Conservation (phyloP, 2,888 invertebrate genomes). For the Caenorhabditis uteleia region DNA sequence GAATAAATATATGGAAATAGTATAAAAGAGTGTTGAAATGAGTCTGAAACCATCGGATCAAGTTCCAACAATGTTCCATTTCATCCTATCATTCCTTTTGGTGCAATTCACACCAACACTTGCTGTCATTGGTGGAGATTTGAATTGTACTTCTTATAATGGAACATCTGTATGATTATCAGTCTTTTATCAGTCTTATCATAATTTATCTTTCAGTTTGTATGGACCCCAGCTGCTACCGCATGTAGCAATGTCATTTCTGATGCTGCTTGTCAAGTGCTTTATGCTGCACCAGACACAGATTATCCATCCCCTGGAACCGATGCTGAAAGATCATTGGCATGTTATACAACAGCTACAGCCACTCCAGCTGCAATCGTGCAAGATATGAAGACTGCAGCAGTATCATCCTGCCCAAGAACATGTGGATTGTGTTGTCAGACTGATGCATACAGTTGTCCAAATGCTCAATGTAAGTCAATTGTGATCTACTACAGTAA, state of each 20-base stretch:
- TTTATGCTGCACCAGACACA: background rate
- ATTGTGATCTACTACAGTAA: no score
- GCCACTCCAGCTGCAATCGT: background rate
- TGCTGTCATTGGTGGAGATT: constrained; percentile 21
- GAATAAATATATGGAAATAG: no score
- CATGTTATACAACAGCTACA: constrained; percentile 6
- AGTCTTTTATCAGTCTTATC: no score
- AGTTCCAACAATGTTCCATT: no score
- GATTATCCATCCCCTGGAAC: background rate
- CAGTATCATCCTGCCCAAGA: constrained; percentile 17
- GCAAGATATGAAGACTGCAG: background rate
- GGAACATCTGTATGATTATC: no score
- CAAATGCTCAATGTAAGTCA: constrained; percentile 10
- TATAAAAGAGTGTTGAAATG: no score
- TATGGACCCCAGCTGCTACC: background rate
- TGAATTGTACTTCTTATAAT: constrained; percentile 26
- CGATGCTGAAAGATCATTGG: background rate
- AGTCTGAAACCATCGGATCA: no score
- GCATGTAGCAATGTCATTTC: background rate
- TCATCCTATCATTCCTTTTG: no score
- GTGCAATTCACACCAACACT: no score
- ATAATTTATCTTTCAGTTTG: no score
- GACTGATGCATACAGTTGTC: constrained; percentile 19
- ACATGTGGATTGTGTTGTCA: constrained; percentile 34
- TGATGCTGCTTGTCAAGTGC: background rate